These are phyloP conservation scores for Austrolebias charrua DNA, from an alignment of 2,797 vertebrate genomes.

Conservation along the genomic window DNA sequence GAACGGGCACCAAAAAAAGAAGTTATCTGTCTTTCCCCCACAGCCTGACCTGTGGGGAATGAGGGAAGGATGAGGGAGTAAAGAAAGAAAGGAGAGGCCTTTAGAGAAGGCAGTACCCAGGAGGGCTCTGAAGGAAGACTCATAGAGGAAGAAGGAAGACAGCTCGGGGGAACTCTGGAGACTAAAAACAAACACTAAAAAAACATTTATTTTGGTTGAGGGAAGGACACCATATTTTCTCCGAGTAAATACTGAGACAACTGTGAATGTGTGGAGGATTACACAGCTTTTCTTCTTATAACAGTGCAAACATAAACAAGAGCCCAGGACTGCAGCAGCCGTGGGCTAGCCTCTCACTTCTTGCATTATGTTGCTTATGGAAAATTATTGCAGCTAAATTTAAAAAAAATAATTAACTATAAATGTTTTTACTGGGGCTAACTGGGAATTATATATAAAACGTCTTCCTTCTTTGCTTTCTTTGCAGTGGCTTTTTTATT, in stretches of 20 bases:
- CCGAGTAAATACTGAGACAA: slow-evolving; percentile 45
- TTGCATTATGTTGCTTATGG: slow-evolving; percentile 23
- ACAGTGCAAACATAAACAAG: slow-evolving; percentile 50
- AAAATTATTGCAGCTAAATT: slow-evolving; percentile 23
- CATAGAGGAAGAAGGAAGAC: slow-evolving; percentile 37
- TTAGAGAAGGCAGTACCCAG: slow-evolving; percentile 35
- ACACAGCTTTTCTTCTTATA: slow-evolving; percentile 37
- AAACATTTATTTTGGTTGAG: slow-evolving; percentile 31
- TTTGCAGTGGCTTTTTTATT: slow-evolving; percentile 2
- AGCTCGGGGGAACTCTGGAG: slow-evolving; percentile 46
- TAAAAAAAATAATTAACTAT: slow-evolving; percentile 7
- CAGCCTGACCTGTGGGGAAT: slow-evolving; percentile 38
- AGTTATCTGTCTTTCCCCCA: slow-evolving; percentile 28
- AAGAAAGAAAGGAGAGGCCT: slow-evolving; percentile 46
- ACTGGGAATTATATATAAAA: slow-evolving; percentile 23
- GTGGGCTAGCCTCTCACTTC: slow-evolving; percentile 42
- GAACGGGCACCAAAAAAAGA: slow-evolving; percentile 1
- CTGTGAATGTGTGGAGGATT: slow-evolving; percentile 31
- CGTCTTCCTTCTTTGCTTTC: slow-evolving; percentile 6
- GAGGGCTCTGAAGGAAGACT: slow-evolving; percentile 25
- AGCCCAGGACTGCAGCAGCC: slow-evolving; percentile 23
- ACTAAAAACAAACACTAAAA: slow-evolving; percentile 39
- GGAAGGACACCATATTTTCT: slow-evolving; percentile 53
- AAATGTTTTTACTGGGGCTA: slow-evolving; percentile 32
- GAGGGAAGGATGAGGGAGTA: slow-evolving; percentile 43